These are phyloP conservation scores for Etheostoma nigrum DNA, from an alignment of 2,797 vertebrate genomes.

Conservation along the genomic window DNA sequence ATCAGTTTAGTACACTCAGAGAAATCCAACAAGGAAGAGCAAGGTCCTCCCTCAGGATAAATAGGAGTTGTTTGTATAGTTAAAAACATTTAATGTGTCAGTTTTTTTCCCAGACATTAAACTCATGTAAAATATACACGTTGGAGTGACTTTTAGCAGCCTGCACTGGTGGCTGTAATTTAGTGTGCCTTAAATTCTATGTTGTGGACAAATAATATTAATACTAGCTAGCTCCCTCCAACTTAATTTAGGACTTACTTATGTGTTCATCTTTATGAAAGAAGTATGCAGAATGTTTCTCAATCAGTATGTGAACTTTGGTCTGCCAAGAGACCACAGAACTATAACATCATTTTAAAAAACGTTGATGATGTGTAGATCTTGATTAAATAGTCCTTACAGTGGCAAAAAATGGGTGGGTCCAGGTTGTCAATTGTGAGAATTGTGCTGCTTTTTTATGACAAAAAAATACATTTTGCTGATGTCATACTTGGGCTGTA, in stretches of 20 bases:
- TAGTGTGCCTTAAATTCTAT: slow-evolving; percentile 25
- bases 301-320: too few species aligned
- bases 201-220: slow-evolving; percentile 18
- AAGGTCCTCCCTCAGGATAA: not conserved
- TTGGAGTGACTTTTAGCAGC: slow-evolving; percentile 1
- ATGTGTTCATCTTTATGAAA: slow-evolving; percentile 10
- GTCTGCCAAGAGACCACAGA: not conserved
- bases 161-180: slow-evolving; percentile 28
- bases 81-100: not conserved
- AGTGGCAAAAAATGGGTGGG: not conserved
- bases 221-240: not conserved
- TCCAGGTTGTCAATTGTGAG: not conserved
- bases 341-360: not conserved
- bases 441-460: not conserved
- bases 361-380: not conserved
- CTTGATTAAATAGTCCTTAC: not conserved
- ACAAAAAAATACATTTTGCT: not conserved
- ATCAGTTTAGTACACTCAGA: slow-evolving; percentile 5
- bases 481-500: not conserved
- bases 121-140: not conserved
- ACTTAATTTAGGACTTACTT: not conserved
- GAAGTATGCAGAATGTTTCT: not conserved
- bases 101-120: not conserved
- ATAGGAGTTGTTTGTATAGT: not conserved
- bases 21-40: not conserved